These are phyloP conservation scores for Oligia fasciuncula DNA, from an alignment of 2,888 invertebrate genomes.

Conservation along the genomic window DNA sequence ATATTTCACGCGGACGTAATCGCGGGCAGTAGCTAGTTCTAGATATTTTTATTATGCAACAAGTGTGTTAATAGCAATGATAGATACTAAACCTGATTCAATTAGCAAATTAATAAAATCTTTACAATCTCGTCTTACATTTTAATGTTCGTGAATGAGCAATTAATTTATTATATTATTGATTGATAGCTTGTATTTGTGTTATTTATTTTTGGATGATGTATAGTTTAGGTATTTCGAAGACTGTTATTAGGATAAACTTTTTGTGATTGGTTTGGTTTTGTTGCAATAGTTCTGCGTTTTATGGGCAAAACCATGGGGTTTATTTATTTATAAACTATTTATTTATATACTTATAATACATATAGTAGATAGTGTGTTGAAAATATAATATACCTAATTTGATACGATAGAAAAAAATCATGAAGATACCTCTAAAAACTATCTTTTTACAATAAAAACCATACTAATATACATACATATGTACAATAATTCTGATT, in stretches of 20 bases:
- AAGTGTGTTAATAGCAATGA: conserved; percentile 21
- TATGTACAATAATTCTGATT: too few species aligned
- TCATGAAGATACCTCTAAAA: too few species aligned
- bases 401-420: too few species aligned
- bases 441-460: too few species aligned
- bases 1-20: too few species aligned
- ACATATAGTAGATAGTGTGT: too few species aligned
- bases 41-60: conserved; percentile 28
- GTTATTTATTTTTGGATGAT: background rate
- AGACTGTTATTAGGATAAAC: background rate
- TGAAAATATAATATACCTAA: too few species aligned
- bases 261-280: background rate
- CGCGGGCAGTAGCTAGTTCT: background rate
- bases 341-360: too few species aligned
- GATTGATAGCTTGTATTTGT: conserved; percentile 18
- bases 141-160: background rate
- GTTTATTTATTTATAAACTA: too few species aligned
- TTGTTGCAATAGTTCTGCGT: background rate
- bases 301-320: too few species aligned
- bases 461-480: too few species aligned
- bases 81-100: conserved; percentile 42
- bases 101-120: conserved; percentile 44
- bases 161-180: conserved; percentile 4
- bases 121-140: conserved; percentile 15
- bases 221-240: background rate